Percentiles rank a stretch among this genome's conserved stretches.
Evolutionary conservation across 2,888 invertebrate species (phyloP).

Genomic region (Aspidapion aeneum): DNA sequence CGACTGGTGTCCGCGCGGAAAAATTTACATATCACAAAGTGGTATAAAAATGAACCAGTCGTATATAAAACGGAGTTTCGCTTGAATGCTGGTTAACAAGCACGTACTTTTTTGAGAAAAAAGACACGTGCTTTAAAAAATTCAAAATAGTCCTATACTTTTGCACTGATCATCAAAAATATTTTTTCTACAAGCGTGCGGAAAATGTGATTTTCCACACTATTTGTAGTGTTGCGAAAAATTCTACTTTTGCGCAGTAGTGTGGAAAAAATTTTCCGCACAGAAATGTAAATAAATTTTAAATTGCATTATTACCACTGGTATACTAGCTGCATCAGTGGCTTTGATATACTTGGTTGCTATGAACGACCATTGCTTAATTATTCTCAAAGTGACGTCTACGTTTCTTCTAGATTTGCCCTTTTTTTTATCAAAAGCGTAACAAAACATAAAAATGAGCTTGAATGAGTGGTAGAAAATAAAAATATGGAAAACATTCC

Average conservation of each 20-base stretch:
- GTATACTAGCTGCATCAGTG: not conserved
- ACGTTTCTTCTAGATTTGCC: not conserved
- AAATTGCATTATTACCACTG: not conserved
- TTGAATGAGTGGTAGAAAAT: not conserved
- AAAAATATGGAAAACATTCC: not conserved
- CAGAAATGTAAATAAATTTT: not conserved
- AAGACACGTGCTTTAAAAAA: too few relatives aligned
- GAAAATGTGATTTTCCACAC: not conserved
- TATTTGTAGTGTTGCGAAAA: not conserved
- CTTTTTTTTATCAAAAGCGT: not conserved
- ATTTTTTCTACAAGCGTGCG: too few relatives aligned
- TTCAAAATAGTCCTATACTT: too few relatives aligned
- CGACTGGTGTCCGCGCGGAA: not conserved
- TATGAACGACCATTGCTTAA: not conserved
- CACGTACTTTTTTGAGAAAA: too few relatives aligned
- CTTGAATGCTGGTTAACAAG: too few relatives aligned
- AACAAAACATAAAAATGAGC: not conserved
- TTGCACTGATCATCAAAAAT: too few relatives aligned
- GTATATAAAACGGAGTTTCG: not conserved
- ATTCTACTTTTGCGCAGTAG: not conserved
- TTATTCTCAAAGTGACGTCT: not conserved
- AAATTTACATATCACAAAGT: not conserved
- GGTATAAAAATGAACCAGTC: not conserved
- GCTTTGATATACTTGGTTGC: not conserved
- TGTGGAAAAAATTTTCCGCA: not conserved